Evolutionary conservation across 2,797 vertebrate genomes (phyloP).

Genomic region (Arnoldichthys spilopterus): DNA sequence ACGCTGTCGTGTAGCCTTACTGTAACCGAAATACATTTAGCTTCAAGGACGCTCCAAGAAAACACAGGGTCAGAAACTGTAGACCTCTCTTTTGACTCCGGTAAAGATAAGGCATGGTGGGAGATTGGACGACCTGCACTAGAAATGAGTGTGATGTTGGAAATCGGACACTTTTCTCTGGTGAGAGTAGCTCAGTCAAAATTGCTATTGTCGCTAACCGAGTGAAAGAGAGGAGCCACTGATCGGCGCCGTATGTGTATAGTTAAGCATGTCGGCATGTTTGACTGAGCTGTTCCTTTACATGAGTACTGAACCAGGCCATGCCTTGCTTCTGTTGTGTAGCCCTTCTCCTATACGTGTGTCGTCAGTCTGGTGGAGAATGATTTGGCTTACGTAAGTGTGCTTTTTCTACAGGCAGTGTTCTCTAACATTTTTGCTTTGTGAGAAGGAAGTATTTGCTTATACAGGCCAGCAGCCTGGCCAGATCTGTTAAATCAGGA

Average conservation of each 20-base stretch:
- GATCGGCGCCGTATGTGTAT: not conserved
- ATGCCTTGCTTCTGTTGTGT: not conserved
- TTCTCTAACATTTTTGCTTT: conserved; percentile 44
- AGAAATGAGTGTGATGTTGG: not conserved
- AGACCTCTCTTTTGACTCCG: not conserved
- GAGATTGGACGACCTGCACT: not conserved
- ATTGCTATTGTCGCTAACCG: not conserved
- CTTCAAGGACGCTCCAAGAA: conserved; percentile 29
- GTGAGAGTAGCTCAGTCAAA: not conserved
- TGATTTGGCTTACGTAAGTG: conserved; percentile 37
- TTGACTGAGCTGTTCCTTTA: not conserved
- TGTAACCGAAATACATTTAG: conserved; percentile 46
- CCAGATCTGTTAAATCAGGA: conserved; percentile 39
- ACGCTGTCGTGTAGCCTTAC: conserved; percentile 57
- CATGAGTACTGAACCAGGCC: conserved; percentile 1
- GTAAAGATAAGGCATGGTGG: not conserved
- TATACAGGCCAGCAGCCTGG: conserved; percentile 37
- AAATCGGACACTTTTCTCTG: not conserved
- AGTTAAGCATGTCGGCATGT: not conserved
- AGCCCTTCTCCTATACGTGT: not conserved
- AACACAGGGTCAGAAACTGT: conserved; percentile 3
- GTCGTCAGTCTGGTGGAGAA: conserved; percentile 37
- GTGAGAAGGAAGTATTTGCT: conserved; percentile 47
- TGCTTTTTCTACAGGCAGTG: conserved; percentile 41
- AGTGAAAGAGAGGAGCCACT: too few relatives aligned